Conservation (phyloP, 1,140 invertebrate species). For the Doryteuthis pealeii region DNA sequence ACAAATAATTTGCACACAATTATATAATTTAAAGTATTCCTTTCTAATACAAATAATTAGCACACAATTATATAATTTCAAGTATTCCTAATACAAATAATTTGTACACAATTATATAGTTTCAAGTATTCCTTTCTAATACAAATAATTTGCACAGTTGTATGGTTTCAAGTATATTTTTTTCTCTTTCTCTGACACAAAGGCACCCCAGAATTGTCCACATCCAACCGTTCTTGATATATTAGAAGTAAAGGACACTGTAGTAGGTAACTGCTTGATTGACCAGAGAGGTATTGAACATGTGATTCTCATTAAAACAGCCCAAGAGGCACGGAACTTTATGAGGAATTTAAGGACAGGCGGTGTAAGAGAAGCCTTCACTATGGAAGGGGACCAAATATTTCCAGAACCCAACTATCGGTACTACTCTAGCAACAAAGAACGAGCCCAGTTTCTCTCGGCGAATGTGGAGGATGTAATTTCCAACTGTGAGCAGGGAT, state of each 20-base stretch:
- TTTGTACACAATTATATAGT: no score
- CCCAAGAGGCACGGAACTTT: constrained; percentile 47
- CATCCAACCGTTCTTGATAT: constrained; percentile 70
- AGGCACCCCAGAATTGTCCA: neutral
- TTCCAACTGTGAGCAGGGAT: constrained; percentile 24
- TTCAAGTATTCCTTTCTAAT: no score
- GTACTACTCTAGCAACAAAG: constrained; percentile 49
- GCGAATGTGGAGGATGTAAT: constrained; percentile 54
- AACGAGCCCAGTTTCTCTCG: constrained; percentile 43
- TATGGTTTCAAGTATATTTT: no score
- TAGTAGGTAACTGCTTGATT: constrained; percentile 82
- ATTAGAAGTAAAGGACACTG: constrained; percentile 73
- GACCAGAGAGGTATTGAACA: constrained; percentile 65
- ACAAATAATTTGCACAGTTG: no score
- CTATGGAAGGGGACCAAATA: constrained; percentile 52
- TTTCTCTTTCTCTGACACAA: no score
- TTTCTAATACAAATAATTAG: no score
- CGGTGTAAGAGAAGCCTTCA: constrained; percentile 36
- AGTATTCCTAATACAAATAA: no score
- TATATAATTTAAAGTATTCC: no score
- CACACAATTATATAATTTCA: no score
- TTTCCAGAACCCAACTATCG: constrained; percentile 50
- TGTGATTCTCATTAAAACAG: constrained; percentile 54
- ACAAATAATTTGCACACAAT: no score
- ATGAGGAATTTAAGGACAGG: constrained; percentile 34